phyloP scores from a whole-genome alignment of 2,797 vertebrate species.

The Phalanger gymnotis region DNA sequence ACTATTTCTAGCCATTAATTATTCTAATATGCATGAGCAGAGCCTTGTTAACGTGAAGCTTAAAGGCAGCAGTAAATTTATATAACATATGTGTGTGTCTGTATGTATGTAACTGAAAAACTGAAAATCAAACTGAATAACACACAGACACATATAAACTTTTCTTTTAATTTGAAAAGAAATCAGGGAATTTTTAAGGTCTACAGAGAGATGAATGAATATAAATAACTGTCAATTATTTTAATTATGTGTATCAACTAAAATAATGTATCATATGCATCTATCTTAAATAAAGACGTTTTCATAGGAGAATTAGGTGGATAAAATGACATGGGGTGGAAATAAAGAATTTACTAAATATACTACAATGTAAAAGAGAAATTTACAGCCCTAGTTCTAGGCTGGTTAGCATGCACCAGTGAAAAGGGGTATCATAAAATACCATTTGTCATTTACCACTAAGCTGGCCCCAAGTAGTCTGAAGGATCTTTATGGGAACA shows the following conservation, averaged over 20 bases:
- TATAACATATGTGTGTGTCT: background rate
- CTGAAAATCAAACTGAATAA: slow-evolving; percentile 5
- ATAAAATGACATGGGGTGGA: slow-evolving; percentile 27
- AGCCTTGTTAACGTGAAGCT: background rate
- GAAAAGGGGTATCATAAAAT: slow-evolving; percentile 58
- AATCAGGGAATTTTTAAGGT: slow-evolving; percentile 46
- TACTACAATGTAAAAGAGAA: slow-evolving; percentile 33
- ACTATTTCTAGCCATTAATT: slow-evolving; percentile 34
- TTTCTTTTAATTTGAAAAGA: slow-evolving; percentile 55
- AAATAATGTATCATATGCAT: slow-evolving; percentile 51
- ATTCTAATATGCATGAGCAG: background rate
- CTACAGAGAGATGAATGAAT: slow-evolving; percentile 14
- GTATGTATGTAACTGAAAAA: background rate
- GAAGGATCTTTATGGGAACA: slow-evolving; percentile 54
- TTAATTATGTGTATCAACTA: slow-evolving; percentile 46
- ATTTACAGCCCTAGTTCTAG: slow-evolving; percentile 39
- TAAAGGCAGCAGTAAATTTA: slow-evolving; percentile 20
- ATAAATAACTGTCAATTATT: slow-evolving; percentile 44
- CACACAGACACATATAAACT: background rate
- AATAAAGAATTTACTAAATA: slow-evolving; percentile 3
- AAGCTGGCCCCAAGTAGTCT: slow-evolving; percentile 26
- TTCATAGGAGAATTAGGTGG: background rate
- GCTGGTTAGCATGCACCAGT: slow-evolving; percentile 42
- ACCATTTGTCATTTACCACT: slow-evolving; percentile 66
- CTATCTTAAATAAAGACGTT: background rate